Base-by-base conservation (phyloP, 2,113 vertebrate genomes). In the Butorides virescens region DNA sequence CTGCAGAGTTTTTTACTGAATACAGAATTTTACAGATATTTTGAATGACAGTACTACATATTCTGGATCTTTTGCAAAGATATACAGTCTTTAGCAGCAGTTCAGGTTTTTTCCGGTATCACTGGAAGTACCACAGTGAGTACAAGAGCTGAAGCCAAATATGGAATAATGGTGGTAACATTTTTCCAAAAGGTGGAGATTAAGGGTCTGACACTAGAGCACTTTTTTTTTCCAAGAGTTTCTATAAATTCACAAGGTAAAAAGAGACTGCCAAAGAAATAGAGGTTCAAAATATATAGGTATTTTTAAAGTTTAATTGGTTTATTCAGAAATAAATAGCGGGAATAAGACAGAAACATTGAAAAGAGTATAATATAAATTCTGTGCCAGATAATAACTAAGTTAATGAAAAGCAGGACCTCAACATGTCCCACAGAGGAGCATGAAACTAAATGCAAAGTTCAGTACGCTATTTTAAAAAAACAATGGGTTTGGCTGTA, bases 61-160 rank as follows among this genome's bases (percentile, higher is more conserved):
- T 59, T 93, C 50, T 52, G 47, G 11, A 37, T 80, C 67, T 81
- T 88, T 80, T 72, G 68, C 37, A 92, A 90, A 88, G 30, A 37
- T 15, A 37, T 5, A 37, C 5, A 50, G 10, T 66, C 68, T 77
- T 76, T 39, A 91, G 46, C 36, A 42, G 29, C 37, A 55, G 32
- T 62, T 94, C 42, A 49, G 9, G 3, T 42, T 86, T 90, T 90
- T 93, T 77, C 65, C 92, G 19, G n/a, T 75, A 18, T 80, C n/a
- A 18, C 42, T 91, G 73, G 13, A 93, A 86, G 18, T 53, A 42
- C 39, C 26, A 53, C 25, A 66, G n/a, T 76, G 44, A 80, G 37
- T 62, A 34, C 22, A 67, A 71, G 44, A 79, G 7, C 30, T 92
- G 61, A 91, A 87, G 47, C 30, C 30, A 72, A 65, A 65, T 75